Percentiles rank a stretch among this genome's conserved stretches.
Evolutionary conservation across 2,113 vertebrate species (phyloP).

Genomic region (Oryzias javanicus): DNA sequence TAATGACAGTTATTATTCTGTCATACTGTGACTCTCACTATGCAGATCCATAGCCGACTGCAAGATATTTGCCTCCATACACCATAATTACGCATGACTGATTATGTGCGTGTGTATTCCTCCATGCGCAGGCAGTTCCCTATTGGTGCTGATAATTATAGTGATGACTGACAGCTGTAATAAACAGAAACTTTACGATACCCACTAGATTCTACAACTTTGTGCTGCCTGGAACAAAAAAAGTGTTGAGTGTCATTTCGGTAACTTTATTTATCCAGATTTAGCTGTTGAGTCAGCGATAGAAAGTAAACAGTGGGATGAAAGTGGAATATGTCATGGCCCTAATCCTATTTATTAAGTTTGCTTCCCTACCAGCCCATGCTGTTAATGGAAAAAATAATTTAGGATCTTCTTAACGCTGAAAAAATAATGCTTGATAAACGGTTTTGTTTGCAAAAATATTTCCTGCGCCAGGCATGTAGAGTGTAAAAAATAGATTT

Average conservation of each 20-base stretch:
- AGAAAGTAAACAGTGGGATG: no score
- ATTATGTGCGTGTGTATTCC: slow-evolving; percentile 29
- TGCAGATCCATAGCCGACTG: slow-evolving; percentile 46
- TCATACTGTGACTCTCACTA: slow-evolving; percentile 60
- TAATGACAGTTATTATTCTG: slow-evolving; percentile 71
- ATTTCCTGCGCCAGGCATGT: no score
- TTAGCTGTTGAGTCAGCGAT: no score
- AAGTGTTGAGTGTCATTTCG: slow-evolving; percentile 8
- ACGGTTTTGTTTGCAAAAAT: no score
- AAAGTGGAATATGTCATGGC: no score
- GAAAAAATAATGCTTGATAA: no score
- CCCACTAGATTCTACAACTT: slow-evolving; percentile 16
- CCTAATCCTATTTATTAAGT: no score
- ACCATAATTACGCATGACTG: slow-evolving; percentile 64
- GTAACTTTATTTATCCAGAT: neutral
- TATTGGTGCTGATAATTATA: slow-evolving; percentile 62
- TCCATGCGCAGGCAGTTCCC: slow-evolving; percentile 36
- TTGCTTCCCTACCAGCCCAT: no score
- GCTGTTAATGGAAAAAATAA: no score
- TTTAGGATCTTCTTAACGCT: no score
- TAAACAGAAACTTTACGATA: slow-evolving; percentile 49
- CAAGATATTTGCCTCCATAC: slow-evolving; percentile 47
- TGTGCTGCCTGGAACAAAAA: slow-evolving; percentile 25
- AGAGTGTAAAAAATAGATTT: no score
- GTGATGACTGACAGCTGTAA: slow-evolving; percentile 67